Base-by-base conservation (phyloP, 2,797 vertebrate species). In the Anisognathus igniventris region DNA sequence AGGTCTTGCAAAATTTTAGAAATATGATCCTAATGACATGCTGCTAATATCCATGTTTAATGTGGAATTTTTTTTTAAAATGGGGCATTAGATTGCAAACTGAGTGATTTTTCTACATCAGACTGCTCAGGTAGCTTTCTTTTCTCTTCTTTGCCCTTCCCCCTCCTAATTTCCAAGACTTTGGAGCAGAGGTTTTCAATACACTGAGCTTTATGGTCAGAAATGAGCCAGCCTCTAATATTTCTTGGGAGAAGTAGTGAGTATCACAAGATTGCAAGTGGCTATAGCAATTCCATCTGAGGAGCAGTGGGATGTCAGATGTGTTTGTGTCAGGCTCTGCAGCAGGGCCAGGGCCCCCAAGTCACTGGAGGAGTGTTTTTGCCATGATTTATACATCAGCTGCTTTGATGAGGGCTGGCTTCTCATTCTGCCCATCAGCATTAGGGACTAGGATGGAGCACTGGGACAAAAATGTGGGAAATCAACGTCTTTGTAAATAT, bases 401-500 rank as follows among this genome's bases (percentile, higher is more conserved):
- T 54, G 67, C 56, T 15, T 27, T 93, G 90, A 33, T 91, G 93
- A 66, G 53, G 47, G 39, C 19, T 96, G 84, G 65, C 93, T 91
- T 81, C 89, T 96, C 62, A 2, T 93, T 83, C 91, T 96, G 85
- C 90, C 88, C 65, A 84, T 93, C 91, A 93, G 65, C 78, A 53
- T 88, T 35, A 92, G 90, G 92, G 90, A 79, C 80, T 31, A 48
- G 61, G 60, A 95, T 58, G 58, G 86, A 97, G 76, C 94, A 40
- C 42, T 91, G 94, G 92, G 93, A 94, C 81, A 83, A 92, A 90
- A 96, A 40, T 1, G 3, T 73, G 80, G 83, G 75, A 77, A 92
- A 96, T 97, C 97, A 96, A 95, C 86, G 78, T 97, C 96, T 94
- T 66, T 86, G 90, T 66, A 93, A 93, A 88, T 95, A 96, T 97